Evolutionary conservation across 2,888 invertebrate species (phyloP).

Genomic region (Syrphus vitripennis): DNA sequence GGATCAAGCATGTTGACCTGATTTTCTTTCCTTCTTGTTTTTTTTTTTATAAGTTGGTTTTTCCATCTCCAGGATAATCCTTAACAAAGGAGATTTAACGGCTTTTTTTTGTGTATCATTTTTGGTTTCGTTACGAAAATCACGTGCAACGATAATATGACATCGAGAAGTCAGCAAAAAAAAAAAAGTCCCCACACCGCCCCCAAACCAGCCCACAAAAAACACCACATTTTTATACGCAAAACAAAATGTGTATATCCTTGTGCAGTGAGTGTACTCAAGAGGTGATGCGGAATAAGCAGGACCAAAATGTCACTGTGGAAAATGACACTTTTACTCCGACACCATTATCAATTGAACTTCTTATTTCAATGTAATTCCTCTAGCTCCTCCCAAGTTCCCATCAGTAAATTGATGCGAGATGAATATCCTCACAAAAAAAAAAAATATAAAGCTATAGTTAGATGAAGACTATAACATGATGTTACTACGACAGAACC

Average conservation of each 20-base stretch:
- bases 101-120: neutral
- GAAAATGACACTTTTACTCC: slow-evolving; percentile 53
- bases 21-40: slow-evolving; percentile 46
- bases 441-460: neutral
- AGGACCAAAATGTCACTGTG: slow-evolving; percentile 49
- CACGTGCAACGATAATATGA: slow-evolving; percentile 58
- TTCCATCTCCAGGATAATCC: slow-evolving; percentile 46
- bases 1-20: slow-evolving; percentile 70
- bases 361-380: slow-evolving; percentile 23
- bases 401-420: neutral
- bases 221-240: slow-evolving; percentile 3
- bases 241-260: slow-evolving; percentile 57
- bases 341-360: slow-evolving; percentile 65
- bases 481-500: neutral
- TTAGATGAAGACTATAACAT: slow-evolving; percentile 34
- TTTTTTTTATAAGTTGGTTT: slow-evolving; percentile 19
- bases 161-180: slow-evolving; percentile 23
- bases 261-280: neutral
- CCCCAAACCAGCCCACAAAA: neutral
- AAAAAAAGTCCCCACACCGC: neutral
- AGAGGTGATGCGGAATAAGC: neutral
- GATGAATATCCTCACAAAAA: neutral
- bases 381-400: neutral
- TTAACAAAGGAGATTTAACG: slow-evolving; percentile 59
- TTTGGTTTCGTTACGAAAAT: slow-evolving; percentile 39